Conservation (phyloP, 2,113 vertebrate genomes). For the Brachyistius frenatus region DNA sequence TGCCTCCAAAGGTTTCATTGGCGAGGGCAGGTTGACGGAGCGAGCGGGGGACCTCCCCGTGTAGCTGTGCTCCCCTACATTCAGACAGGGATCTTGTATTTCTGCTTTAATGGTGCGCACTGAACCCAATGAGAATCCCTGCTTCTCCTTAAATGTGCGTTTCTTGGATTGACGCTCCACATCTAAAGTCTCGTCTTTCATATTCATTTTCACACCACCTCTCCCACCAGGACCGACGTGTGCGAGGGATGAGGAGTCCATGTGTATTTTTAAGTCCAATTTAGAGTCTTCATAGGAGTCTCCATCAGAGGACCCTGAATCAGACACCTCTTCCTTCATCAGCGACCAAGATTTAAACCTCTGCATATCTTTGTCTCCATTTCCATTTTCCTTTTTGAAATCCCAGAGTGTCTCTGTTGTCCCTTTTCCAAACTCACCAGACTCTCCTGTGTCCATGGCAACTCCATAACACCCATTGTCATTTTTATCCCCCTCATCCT, state of each 20-base stretch:
- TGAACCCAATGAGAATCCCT: constrained; percentile 31
- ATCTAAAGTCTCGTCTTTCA: constrained; percentile 55
- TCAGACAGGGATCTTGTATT: constrained; percentile 69
- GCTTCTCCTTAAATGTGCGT: constrained; percentile 46
- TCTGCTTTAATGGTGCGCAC: constrained; percentile 56
- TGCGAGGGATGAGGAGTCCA: constrained; percentile 33
- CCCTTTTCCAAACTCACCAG: constrained; percentile 38
- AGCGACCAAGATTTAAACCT: constrained; percentile 37
- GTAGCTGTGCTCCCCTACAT: constrained; percentile 76
- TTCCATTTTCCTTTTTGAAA: constrained; percentile 62
- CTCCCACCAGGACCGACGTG: constrained; percentile 6
- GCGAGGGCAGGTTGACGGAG: constrained; percentile 75
- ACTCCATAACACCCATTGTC: constrained; percentile 16
- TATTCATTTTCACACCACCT: constrained; percentile 20
- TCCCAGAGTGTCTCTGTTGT: constrained; percentile 10
- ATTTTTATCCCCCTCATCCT: constrained; percentile 25
- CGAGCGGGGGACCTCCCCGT: constrained; percentile 81
- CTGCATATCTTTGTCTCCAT: constrained; percentile 28
- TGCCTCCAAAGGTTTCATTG: constrained; percentile 79
- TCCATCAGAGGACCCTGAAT: constrained; percentile 54
- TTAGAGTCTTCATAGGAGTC: constrained; percentile 60
- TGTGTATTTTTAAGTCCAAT: constrained; percentile 39
- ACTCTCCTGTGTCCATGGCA: constrained; percentile 35
- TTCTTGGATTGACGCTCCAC: constrained; percentile 41
- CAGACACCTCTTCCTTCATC: constrained; percentile 55